Percentiles rank a stretch among this genome's conserved stretches.
Conservation (phyloP, 2,113 vertebrate species). For the Ceyx melanurus region DNA sequence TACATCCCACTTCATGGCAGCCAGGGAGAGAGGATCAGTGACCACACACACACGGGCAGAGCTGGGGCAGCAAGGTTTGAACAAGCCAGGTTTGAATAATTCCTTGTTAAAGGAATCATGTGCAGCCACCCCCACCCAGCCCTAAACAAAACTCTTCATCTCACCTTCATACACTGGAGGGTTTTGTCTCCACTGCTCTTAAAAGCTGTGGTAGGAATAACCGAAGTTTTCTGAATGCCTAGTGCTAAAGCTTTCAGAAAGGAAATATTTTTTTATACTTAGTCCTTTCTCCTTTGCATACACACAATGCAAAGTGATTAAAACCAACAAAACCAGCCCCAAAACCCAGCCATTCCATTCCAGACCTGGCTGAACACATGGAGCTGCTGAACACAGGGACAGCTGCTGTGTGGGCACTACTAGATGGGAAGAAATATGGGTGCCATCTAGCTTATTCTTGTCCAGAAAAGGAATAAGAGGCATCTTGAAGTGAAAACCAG, state of each 20-base stretch:
- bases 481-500: not conserved
- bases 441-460: not conserved
- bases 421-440: not conserved
- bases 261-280: not conserved
- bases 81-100: not conserved
- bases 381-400: too few species aligned
- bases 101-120: not conserved
- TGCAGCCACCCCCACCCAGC: not conserved
- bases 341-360: not conserved
- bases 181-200: not conserved
- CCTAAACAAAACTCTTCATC: not conserved
- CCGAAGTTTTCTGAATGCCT: not conserved
- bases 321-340: not conserved
- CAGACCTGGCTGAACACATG: not conserved
- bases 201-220: not conserved
- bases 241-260: not conserved
- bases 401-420: not conserved
- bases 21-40: not conserved
- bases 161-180: not conserved
- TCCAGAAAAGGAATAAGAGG: not conserved
- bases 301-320: not conserved
- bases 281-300: not conserved
- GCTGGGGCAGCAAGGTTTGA: not conserved
- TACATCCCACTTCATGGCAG: not conserved
- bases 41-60: not conserved